A percentile compares a stretch with the other conserved stretches of the same genome.
Evolutionary conservation across 2,797 vertebrate species (phyloP).

Genomic region (Tamandua tetradactyla): DNA sequence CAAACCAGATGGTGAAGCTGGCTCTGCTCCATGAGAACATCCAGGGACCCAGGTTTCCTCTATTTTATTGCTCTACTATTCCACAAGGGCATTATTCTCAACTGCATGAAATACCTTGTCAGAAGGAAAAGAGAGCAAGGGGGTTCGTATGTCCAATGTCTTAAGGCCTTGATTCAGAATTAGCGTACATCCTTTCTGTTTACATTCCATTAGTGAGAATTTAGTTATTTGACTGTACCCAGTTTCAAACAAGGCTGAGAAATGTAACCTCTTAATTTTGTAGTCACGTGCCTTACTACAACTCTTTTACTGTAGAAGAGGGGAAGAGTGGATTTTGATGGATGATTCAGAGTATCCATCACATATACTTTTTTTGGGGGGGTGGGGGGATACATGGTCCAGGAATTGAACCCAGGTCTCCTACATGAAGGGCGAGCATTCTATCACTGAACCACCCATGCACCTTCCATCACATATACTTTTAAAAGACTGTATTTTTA

Average conservation of each 20-base stretch:
- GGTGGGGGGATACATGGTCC: no score
- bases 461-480: no score
- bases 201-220: neutral
- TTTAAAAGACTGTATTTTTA: neutral
- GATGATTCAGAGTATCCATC: neutral
- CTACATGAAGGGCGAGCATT: no score
- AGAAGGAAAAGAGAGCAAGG: neutral
- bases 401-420: no score
- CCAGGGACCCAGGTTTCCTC: neutral
- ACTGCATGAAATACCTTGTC: neutral
- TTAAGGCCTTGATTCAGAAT: constrained; percentile 6
- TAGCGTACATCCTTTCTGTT: constrained; percentile 27
- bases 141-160: neutral
- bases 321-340: neutral
- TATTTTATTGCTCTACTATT: neutral
- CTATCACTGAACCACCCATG: no score
- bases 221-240: neutral
- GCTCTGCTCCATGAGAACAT: neutral
- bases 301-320: neutral
- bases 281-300: neutral
- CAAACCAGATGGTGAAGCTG: neutral
- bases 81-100: neutral
- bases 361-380: no score
- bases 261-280: neutral
- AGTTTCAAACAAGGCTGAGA: neutral